Evolutionary conservation across 2,797 vertebrate genomes (phyloP), one percentile per base, ranked within the genome.

Genomic region (Notoglanidium macrostoma): DNA sequence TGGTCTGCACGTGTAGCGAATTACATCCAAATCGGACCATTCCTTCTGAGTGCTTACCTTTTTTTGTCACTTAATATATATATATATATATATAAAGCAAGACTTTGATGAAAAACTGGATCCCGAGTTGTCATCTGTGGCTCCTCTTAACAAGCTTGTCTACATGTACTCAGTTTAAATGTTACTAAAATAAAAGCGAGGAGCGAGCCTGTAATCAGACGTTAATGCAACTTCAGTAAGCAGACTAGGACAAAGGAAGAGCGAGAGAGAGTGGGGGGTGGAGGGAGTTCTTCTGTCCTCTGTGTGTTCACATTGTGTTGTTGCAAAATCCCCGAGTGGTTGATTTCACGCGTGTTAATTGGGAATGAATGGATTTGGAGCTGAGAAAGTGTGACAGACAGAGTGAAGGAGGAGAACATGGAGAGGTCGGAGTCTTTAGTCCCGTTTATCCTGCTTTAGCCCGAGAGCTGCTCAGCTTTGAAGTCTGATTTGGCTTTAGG

Each of bases 401-500:
- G 85, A 85, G 19, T 23, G 29, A 68, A 83, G 82, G 40, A 55
- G 59, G 84, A 86, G 83, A 87, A 74, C 70, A 72, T 49, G 57
- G 68, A 84, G 74, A 85, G 90, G 87, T 90, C 77, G 35, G 79
- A 84, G 74, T 15, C 94, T 94, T 93, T 94, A 95, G 92, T 94
- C 92, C 91, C 94, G 92, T 95, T 95, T 95, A 95, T 95, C 92
- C 93, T 78, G 93, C 95, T 95, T 95, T 94, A 94, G 91, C 91
- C 90, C 88, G 90, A 91, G 92, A 89, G 91, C 90, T 84, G 91
- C 91, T 92, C 89, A 23, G 19, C 94, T 96, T 95, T 96, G 95
- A 96, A 94, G 94, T 94, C 92, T 87, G 85, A 93, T 91, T 93
- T 91, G 92, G 91, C 88, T 86, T 87, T 89, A 81, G 72, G 86